Base-by-base conservation (phyloP, 92 coral and sea anemone genomes). In the Parazoanthus swiftii region DNA sequence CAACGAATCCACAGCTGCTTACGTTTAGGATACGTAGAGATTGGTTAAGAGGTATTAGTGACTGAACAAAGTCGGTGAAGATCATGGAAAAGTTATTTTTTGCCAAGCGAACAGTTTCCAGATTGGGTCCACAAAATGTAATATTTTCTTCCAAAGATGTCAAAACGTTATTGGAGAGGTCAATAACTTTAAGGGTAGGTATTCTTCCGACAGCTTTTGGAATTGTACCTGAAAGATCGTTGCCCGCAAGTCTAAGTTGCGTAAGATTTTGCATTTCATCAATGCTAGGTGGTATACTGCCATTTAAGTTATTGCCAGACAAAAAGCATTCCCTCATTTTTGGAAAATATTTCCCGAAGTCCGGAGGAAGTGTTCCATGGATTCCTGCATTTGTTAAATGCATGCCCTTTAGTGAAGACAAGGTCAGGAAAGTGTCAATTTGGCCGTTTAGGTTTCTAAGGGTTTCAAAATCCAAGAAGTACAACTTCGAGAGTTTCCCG, bases 331-430 rank as follows among this genome's bases (percentile, higher is more conserved):
- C 56, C 18, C 5, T 20, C 23, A 73, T 46, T 38, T 43, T 23
- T 25, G 95, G 95, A 86, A 76, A 90, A 43, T 0, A 66, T 14
- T 38, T 81, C 4, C 95, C 95, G 84, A 93, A 93, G 73, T 89
- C 29, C 46, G 43, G 15, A 5, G 95, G 94, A 65, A 94, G 9
- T 4, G 36, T 33, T 72, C 93, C 98, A 26, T 56, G 81, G 23
- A 94, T 48, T 25, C 91, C 94, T 46, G 91, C 91, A 16, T 90
- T 88, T 7, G 93, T 93, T 77, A 91, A 82, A 44, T 79, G 88
- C 85, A 94, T 25, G 15, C 26, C 5, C 35, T 74, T 37, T 33
- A 93, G 54, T 4, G 93, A 91, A 29, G 38, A 74, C 86, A 91
- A 75, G 39, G 84, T 85, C 3, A 84, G 29, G 75, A 92, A 90